Evolutionary conservation across 2,797 vertebrate genomes (phyloP), one percentile per base, ranked within the genome.

Genomic region (Leptoclinus maculatus): DNA sequence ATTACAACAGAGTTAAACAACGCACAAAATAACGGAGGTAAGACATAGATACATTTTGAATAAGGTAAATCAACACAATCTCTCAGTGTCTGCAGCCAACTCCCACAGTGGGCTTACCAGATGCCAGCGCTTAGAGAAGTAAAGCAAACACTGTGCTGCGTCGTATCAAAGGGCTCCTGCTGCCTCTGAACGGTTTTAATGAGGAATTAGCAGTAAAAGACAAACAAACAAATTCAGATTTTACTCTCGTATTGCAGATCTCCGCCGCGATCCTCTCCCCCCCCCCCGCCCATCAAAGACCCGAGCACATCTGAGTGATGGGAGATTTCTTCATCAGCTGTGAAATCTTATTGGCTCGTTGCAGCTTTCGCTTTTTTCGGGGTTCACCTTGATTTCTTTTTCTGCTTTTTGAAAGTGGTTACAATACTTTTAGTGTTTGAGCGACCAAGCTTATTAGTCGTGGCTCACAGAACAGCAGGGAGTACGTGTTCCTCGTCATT

Each of bases 91-190:
- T 54, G 85, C 74, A 70, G 84, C 87, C 86, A 80, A 74, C 87
- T 74, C 84, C 86, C 88, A 71, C 89, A 90, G 84, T 63, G 76
- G 83, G 85, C 80, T 74, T 36, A 60, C 65, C 86, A 86, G 86
- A 88, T 66, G 84, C 87, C 83, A 70, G 72, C 51, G 74, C 79
- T 78, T 3, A 64, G 76, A 88, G 83, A 87, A 91, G 88, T 80
- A 84, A 89, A 89, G 90, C 89, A 92, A 93, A 93, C 89, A 91
- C 87, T 27, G 86, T 23, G 83, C 78, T 78, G 78, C 68, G 76
- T 80, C 79, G 59, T 88, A 89, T 94, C 93, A 94, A 94, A 94
- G 91, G 69, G 74, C 86, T 79, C 92, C 91, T 88, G 91, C 88
- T 86, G 92, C 75, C 82, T 80, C 76, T 27, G 80, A 92, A 85